Base-by-base conservation (phyloP, 1,140 invertebrate species). In the Sesamia nonagrioides region DNA sequence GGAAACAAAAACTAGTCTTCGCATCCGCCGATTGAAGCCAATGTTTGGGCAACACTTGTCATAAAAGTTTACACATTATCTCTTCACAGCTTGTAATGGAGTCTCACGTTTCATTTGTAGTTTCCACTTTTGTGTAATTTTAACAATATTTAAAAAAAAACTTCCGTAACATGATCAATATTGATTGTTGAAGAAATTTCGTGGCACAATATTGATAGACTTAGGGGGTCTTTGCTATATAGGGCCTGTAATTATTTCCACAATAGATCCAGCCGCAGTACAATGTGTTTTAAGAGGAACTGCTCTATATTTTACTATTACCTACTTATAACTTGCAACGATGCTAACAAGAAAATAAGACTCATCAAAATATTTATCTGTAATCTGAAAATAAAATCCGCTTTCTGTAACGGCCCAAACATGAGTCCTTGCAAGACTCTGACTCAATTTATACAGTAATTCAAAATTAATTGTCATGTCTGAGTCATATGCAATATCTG, bases 1-100 rank as follows among this genome's bases (percentile, higher is more conserved):
- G 71, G 69, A 75, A 66, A 63, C 48, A 76, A 68, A 76, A 83
- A 75, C 72, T 76, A 52, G 73, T 37, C 13, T 13, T 11, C 45
- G 33, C 71, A 75, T 81, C 79, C 82, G 79, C 2, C 56, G 11
- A 78, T 77, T 61, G 18, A 77, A 71, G 27, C 40, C 9, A 77
- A 48, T 66, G 48, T 77, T 68, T 77, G 61, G n/a, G n/a, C 18
- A 77, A 52, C 61, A 68, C 27, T 17, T 5, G 11, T 8, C 15
- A 50, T 50, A 50, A 50, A 50, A 50, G 15, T n/a, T 50, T n/a
- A 50, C 11, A 50, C 45, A 27, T 33, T 13, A 35, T 27, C 27
- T 35, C 56, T 35, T 35, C 27, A 60, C 56, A 15, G 17, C 0
- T 13, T 60, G 56, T 15, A 27, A 35, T 60, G 27, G 35, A 11